Conservation (phyloP, 1,140 invertebrate genomes). For the Sinella curviseta region DNA sequence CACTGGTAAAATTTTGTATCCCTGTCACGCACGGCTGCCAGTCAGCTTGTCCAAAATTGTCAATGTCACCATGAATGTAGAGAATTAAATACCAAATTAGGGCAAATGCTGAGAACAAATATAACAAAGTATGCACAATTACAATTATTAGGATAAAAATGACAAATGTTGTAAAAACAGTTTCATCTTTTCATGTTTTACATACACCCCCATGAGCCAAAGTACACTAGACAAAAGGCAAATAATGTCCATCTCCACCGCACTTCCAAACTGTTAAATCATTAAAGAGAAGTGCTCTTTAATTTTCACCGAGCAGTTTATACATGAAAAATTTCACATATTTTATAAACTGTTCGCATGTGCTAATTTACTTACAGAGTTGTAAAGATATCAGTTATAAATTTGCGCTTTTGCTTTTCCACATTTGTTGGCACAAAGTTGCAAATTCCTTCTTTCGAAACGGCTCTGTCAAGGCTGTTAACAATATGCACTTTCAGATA, state of each 20-base stretch:
- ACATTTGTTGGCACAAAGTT: slow-evolving; percentile 89
- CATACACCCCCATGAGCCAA: slow-evolving; percentile 42
- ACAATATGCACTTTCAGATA: neutral
- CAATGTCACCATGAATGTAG: slow-evolving; percentile 33
- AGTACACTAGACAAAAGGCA: slow-evolving; percentile 27
- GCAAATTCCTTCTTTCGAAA: slow-evolving; percentile 90
- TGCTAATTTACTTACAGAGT: slow-evolving; percentile 9
- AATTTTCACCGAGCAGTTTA: no score
- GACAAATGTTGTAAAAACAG: neutral
- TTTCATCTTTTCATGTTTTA: neutral
- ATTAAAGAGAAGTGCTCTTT: no score
- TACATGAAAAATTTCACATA: neutral
- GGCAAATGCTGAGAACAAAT: slow-evolving; percentile 31
- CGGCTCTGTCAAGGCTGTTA: slow-evolving; percentile 60
- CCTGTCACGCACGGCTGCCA: slow-evolving; percentile 31
- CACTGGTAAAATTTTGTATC: slow-evolving; percentile 33
- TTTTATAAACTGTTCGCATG: neutral
- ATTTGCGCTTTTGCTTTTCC: slow-evolving; percentile 71
- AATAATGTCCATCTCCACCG: slow-evolving; percentile 32
- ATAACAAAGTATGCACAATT: no score
- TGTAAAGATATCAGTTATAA: slow-evolving; percentile 40
- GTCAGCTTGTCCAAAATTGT: neutral
- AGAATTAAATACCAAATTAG: slow-evolving; percentile 33
- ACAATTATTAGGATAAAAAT: neutral
- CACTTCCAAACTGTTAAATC: slow-evolving; percentile 25